Evolutionary conservation across 2,797 vertebrate species (phyloP).

Genomic region (Lithobates sylvaticus): DNA sequence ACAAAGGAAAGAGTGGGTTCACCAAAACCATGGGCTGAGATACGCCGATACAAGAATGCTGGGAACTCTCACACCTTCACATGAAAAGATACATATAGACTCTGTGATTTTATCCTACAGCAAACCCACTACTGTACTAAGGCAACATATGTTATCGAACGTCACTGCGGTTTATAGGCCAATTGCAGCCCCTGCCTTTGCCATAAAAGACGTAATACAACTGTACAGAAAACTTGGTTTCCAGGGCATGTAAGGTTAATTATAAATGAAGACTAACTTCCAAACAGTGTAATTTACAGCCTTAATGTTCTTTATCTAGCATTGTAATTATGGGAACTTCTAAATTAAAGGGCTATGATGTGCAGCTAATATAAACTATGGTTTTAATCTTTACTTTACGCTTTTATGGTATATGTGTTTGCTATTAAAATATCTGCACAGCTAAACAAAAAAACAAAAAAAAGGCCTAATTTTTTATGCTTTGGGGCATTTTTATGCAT

Average conservation of each 20-base stretch:
- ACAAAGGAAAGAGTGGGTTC: too few species aligned
- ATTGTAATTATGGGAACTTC: neutral
- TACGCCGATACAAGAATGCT: too few species aligned
- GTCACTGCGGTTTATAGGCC: neutral
- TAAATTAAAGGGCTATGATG: neutral
- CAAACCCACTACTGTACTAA: neutral
- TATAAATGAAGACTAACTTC: neutral
- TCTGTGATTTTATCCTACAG: neutral
- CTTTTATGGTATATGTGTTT: too few species aligned
- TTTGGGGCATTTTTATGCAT: too few species aligned
- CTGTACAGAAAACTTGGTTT: constrained; percentile 1
- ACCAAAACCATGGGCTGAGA: too few species aligned
- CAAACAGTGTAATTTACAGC: neutral
- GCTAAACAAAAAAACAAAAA: too few species aligned
- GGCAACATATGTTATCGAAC: neutral
- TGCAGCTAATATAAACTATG: neutral
- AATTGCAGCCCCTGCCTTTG: neutral
- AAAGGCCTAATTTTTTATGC: too few species aligned
- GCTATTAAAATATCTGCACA: too few species aligned
- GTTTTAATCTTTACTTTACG: neutral
- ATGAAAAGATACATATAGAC: too few species aligned
- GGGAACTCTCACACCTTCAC: too few species aligned
- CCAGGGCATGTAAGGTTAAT: neutral
- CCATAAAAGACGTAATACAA: neutral
- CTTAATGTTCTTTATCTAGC: neutral